phyloP scores from a whole-genome alignment of 1,140 invertebrate genomes.

The Protaetia brevitarsis region DNA sequence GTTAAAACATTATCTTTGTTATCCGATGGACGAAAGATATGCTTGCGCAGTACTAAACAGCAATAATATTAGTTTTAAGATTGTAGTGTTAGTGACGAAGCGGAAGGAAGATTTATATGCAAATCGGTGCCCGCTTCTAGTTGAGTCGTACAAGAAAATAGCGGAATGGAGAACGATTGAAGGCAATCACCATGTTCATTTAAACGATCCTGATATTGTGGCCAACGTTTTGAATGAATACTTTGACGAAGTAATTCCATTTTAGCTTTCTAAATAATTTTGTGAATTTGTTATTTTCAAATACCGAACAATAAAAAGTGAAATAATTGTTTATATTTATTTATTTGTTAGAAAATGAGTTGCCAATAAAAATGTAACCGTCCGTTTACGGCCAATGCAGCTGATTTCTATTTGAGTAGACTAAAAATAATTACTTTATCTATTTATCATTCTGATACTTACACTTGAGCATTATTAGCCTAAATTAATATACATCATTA shows the following conservation, averaged over 20 bases:
- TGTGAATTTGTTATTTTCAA: background rate
- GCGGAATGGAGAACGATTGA: background rate
- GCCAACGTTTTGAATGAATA: slow-evolving; percentile 10
- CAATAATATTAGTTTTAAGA: slow-evolving; percentile 18
- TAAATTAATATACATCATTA: too few relatives aligned
- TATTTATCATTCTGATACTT: too few relatives aligned
- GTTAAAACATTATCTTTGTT: slow-evolving; percentile 9
- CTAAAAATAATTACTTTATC: too few relatives aligned
- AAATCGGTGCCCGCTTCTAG: background rate
- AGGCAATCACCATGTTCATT: slow-evolving; percentile 16
- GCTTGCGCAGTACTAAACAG: background rate
- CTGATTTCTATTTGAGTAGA: too few relatives aligned
- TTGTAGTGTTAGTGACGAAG: background rate
- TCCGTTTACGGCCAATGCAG: too few relatives aligned
- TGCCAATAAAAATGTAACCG: too few relatives aligned
- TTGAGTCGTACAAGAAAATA: background rate
- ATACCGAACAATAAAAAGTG: too few relatives aligned
- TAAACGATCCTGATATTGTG: background rate
- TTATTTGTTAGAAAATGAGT: too few relatives aligned
- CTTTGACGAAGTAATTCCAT: background rate
- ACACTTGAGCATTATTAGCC: too few relatives aligned
- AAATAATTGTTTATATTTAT: too few relatives aligned
- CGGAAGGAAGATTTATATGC: background rate
- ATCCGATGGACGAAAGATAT: slow-evolving; percentile 10
- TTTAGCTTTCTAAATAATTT: background rate